Base-by-base conservation (phyloP, 2,113 vertebrate species). In the Embiotoca jacksoni region DNA sequence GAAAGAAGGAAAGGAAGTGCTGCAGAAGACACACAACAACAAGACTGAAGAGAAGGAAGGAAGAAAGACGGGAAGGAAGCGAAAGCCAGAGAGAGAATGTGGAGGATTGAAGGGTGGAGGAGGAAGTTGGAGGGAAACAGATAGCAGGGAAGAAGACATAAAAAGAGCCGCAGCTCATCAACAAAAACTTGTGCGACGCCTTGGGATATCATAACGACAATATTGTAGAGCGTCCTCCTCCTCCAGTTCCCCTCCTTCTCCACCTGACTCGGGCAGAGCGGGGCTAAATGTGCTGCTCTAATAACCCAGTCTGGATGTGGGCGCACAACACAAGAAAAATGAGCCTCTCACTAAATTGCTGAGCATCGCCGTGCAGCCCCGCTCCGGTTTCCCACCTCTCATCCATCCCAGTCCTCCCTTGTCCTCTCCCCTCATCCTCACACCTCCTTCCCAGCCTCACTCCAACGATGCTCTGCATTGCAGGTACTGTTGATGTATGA, bases 401-500 rank as follows among this genome's bases (percentile, higher is more conserved):
- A 85, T 86, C 86, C 81, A 76, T 84, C 71, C 81, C 0, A 39
- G 31, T 23, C 49, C 10, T 69, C 71, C 69, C 23, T 66, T 46
- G 23, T 13, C 75, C 58, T 49, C 56, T n/a, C 49, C 32, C 39
- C 52, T 52, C 61, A 15, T n/a, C 39, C 75, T 31, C 33, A 23
- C 54, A 3, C 71, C 72, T 58, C 73, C 57, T 30, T 41, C 69
- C 60, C 62, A 14, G 13, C 46, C 61, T 74, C 78, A 35, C 84
- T 67, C 78, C 36, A 54, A 66, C 76, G 67, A 68, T 50, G 61
- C 72, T 77, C 92, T 92, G 89, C 90, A 91, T 66, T 93, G 92
- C 87, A 92, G 89, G 86, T 87, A 62, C 72, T 87, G 88, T 83
- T 88, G 76, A 68, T 78, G 7, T 68, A 89, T 91, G 91, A 92